These are phyloP conservation scores for Lanius collurio DNA, from an alignment of 2,113 vertebrate genomes.

Conservation along the genomic window DNA sequence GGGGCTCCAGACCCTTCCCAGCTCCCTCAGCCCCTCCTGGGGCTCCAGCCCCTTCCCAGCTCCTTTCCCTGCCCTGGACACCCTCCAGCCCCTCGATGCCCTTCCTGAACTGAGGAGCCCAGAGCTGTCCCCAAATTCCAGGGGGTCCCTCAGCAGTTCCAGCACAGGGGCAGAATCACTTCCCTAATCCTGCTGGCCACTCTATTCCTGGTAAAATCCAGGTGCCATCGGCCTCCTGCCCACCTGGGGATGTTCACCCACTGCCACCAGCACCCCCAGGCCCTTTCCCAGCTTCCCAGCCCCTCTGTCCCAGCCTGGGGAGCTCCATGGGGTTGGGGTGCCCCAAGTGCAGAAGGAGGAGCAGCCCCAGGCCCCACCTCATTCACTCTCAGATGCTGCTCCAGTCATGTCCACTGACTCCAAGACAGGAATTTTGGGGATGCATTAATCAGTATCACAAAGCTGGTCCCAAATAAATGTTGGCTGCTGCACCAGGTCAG, in stretches of 20 bases:
- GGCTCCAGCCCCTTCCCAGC: not conserved
- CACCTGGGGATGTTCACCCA: not conserved
- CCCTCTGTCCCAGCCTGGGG: not conserved
- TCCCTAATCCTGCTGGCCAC: not conserved
- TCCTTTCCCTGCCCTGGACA: not conserved
- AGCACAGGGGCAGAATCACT: not conserved
- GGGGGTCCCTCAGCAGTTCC: not conserved
- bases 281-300: not conserved
- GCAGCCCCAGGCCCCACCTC: not conserved
- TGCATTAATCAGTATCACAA: accelerated
- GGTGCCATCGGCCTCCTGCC: not conserved
- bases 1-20: not conserved
- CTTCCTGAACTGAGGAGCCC: not conserved
- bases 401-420: accelerated
- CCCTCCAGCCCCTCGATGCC: not conserved
- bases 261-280: not conserved
- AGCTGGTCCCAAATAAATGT: not conserved
- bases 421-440: not conserved
- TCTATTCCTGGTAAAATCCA: not conserved
- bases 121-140: not conserved
- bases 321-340: not conserved
- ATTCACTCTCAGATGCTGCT: accelerated
- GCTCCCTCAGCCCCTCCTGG: not conserved
- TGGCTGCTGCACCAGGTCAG: not conserved
- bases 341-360: not conserved